A percentile compares a stretch with the other conserved stretches of the same genome.
Evolutionary conservation across 2,113 vertebrate genomes (phyloP).

Genomic region (Lycocorax pyrrhopterus): DNA sequence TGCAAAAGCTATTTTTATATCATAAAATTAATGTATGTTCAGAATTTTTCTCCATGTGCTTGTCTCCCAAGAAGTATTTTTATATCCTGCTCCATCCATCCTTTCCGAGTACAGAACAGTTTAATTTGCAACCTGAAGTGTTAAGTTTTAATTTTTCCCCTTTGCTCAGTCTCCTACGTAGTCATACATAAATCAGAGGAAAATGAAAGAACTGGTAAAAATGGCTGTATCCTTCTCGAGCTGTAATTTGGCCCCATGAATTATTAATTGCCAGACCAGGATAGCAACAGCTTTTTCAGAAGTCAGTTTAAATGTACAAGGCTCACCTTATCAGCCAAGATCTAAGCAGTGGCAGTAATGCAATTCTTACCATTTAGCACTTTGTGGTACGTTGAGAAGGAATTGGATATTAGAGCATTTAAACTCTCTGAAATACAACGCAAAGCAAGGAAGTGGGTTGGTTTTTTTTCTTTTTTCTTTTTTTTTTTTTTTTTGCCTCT

Average conservation of each 20-base stretch:
- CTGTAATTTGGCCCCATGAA: conserved; percentile 87
- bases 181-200: conserved; percentile 79
- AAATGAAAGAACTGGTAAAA: conserved; percentile 82
- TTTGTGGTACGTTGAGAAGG: conserved; percentile 77
- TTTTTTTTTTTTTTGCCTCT: not conserved
- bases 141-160: conserved; percentile 47
- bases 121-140: conserved; percentile 56
- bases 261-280: conserved; percentile 86
- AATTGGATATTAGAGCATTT: conserved; percentile 80
- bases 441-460: conserved; percentile 64
- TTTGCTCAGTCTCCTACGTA: conserved; percentile 47
- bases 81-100: not conserved
- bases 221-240: conserved; percentile 82
- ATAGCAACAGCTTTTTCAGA: conserved; percentile 77
- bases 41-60: not conserved
- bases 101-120: not conserved
- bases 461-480: not conserved
- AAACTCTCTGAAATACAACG: conserved; percentile 79
- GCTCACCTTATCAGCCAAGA: conserved; percentile 85
- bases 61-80: not conserved
- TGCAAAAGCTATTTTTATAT: not conserved
- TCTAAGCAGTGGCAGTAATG: conserved; percentile 80
- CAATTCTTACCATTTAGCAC: conserved; percentile 86
- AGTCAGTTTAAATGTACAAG: conserved; percentile 79
- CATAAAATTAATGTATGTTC: not conserved